Evolutionary conservation across 2,888 invertebrate species (phyloP), one percentile per base, ranked within the genome.

Genomic region (Beris morrisii): DNA sequence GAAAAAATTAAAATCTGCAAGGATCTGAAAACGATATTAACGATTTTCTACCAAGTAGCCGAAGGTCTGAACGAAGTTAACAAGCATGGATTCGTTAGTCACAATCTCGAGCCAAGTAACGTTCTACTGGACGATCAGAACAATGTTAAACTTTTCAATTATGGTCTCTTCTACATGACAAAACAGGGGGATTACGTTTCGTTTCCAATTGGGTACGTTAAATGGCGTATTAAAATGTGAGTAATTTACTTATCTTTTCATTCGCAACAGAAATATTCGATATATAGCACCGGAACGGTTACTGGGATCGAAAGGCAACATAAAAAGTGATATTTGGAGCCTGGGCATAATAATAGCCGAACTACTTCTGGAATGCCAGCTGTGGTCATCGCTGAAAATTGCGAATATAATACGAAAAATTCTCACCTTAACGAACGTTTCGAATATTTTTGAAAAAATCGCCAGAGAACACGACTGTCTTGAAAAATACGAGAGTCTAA

Each of bases 91-190:
- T 85, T 97, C 64, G 87, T 89, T 3, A 91, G 93, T 75, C 87
- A 93, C 71, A 92, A 91, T 76, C 81, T 97, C 67, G 87, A 90
- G 67, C 88, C 91, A 59, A 90, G 92, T 73, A 94, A 93, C 79
- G 89, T 97, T 72, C 82, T 95, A 12, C 76, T 95, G 45, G 89
- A 92, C 75, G 83, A 83, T 53, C 82, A 86, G 75, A 87, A 88
- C 48, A 84, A 87, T 75, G 88, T 93, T 0, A 95, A 96, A 77
- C 79, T 98, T 44, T 93, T 93, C 73, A 94, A 95, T 80, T 97
- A 92, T 83, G 97, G 97, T n/a, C 81, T 97, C 72, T 94, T 90
- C 79, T 88, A 91, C 73, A 94, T 97, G 91, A 95, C 96, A 13
- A 90, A 89, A 72, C 84, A 85, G 76, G 96, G 95, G 12, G 87